These are phyloP conservation scores for Tragulus kanchil DNA, from an alignment of 2,113 vertebrate species.

Conservation along the genomic window DNA sequence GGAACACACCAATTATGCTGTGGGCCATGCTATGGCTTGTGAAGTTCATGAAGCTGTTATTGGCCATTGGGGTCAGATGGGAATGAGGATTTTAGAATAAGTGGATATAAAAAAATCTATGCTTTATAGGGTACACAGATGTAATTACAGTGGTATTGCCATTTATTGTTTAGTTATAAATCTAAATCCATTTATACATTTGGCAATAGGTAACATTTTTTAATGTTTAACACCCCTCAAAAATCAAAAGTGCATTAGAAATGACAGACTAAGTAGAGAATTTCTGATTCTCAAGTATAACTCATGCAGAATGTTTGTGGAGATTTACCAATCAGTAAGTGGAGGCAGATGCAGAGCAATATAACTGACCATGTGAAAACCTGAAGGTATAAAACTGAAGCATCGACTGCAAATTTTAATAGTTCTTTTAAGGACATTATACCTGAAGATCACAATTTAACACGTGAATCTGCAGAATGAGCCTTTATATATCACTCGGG, in stretches of 20 bases:
- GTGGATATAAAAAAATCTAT: not conserved
- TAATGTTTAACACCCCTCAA: conserved; percentile 3
- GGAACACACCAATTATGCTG: not conserved
- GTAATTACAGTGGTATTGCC: not conserved
- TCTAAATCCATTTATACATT: not conserved
- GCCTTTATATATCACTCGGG: not conserved
- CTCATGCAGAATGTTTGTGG: not conserved
- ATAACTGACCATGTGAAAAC: not conserved
- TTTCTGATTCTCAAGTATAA: not conserved
- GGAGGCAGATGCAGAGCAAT: not conserved
- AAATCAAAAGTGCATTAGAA: not conserved
- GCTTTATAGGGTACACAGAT: not conserved
- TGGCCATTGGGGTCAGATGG: not conserved
- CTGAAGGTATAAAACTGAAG: not conserved
- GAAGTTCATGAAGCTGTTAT: not conserved
- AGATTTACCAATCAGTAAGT: not conserved
- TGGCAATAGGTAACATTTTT: not conserved
- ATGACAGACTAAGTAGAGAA: not conserved
- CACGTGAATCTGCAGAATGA: not conserved
- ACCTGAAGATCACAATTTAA: not conserved
- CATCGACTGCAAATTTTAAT: not conserved
- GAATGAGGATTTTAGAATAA: not conserved
- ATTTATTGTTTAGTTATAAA: not conserved
- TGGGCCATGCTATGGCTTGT: not conserved
- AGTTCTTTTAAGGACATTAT: not conserved